A percentile compares a stretch with the other conserved stretches of the same genome.
These are phyloP conservation scores for Naja naja DNA, from an alignment of 2,113 vertebrate species.

Conservation along the genomic window DNA sequence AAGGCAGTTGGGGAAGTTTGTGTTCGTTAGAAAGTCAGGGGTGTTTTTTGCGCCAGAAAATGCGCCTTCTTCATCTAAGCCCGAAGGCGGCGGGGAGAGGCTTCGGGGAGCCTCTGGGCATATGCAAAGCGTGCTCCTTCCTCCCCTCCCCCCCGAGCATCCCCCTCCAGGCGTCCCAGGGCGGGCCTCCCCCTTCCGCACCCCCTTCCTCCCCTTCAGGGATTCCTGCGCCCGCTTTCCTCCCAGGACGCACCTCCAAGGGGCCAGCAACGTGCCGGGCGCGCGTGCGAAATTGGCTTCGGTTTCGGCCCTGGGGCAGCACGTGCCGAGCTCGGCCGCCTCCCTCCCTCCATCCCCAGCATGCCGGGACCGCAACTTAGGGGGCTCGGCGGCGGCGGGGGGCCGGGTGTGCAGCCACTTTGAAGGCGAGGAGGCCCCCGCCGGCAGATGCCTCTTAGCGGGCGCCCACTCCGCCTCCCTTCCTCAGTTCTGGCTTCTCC, in stretches of 20 bases:
- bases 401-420: neutral
- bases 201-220: neutral
- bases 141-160: neutral
- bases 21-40: neutral
- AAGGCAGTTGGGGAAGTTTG: neutral
- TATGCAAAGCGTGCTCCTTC: neutral
- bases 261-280: neutral
- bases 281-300: neutral
- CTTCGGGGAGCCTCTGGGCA: neutral
- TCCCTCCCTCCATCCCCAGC: neutral
- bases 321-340: neutral
- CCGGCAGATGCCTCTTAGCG: neutral
- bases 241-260: neutral
- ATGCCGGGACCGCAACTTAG: neutral
- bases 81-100: neutral
- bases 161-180: neutral
- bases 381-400: neutral
- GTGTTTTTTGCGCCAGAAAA: neutral
- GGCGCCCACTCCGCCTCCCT: neutral
- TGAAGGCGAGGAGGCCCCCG: neutral
- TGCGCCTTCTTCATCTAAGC: neutral
- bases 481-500: neutral
- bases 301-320: neutral
- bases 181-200: neutral
- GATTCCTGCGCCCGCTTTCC: neutral